These are phyloP conservation scores for Schizothorax lantsangensis DNA, from an alignment of 2,797 vertebrate species.

Conservation along the genomic window DNA sequence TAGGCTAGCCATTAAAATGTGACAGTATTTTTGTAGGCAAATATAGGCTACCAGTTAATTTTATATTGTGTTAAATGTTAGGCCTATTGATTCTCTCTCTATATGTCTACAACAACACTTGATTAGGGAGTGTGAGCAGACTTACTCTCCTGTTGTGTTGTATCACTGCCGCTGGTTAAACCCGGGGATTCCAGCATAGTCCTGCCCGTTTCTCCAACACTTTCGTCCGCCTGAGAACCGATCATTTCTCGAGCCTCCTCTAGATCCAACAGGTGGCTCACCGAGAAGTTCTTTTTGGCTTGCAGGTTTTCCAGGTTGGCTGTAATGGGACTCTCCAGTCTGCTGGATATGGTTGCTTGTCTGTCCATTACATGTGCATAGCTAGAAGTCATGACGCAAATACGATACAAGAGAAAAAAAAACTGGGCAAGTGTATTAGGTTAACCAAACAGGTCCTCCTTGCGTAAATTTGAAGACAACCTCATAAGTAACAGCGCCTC, in stretches of 20 bases:
- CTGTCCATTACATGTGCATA: constrained; percentile 96
- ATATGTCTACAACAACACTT: neutral
- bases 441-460: constrained; percentile 66
- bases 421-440: constrained; percentile 44
- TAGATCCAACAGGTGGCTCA: constrained; percentile 98
- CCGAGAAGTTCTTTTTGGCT: constrained; percentile 98
- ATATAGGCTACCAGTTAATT: neutral
- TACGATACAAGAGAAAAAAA: constrained; percentile 57
- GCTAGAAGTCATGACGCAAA: constrained; percentile 91
- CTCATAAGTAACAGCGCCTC: constrained; percentile 63
- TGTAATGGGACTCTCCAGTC: constrained; percentile 89
- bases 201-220: constrained; percentile 88
- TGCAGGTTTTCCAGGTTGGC: constrained; percentile 93
- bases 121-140: neutral
- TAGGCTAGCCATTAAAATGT: neutral
- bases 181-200: constrained; percentile 94
- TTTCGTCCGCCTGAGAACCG: constrained; percentile 89
- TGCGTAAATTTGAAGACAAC: constrained; percentile 61
- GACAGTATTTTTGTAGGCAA: neutral
- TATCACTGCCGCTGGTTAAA: constrained; percentile 96
- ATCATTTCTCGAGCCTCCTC: constrained; percentile 95
- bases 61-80: neutral
- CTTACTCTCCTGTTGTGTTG: constrained; percentile 98
- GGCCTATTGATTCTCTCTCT: neutral
- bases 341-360: constrained; percentile 86